phyloP scores from a whole-genome alignment of 2,888 invertebrate genomes.

The Pseudococcus jackbeardsleyi region DNA sequence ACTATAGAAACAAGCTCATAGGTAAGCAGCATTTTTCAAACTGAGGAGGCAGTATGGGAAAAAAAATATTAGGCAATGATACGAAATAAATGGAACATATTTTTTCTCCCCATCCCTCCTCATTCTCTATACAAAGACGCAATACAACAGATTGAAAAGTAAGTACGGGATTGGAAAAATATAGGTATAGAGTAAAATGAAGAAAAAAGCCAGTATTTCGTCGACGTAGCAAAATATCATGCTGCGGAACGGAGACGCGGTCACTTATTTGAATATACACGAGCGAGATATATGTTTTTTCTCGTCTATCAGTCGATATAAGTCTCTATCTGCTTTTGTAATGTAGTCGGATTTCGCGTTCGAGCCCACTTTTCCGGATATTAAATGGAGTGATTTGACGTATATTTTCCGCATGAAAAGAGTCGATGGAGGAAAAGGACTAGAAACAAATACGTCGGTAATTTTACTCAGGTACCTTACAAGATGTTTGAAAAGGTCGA shows the following conservation, averaged over 20 bases:
- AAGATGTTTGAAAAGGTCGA: too few relatives aligned
- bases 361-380: constrained; percentile 29
- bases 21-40: too few relatives aligned
- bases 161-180: background rate
- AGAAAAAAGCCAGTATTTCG: background rate
- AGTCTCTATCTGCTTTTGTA: background rate
- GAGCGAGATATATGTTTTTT: background rate
- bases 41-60: background rate
- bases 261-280: constrained; percentile 35
- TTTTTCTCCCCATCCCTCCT: background rate
- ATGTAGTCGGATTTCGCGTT: background rate
- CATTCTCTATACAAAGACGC: background rate
- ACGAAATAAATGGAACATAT: constrained; percentile 9
- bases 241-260: background rate
- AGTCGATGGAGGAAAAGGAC: background rate
- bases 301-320: background rate
- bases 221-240: background rate
- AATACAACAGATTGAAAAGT: background rate
- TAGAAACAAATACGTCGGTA: background rate
- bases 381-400: background rate
- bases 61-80: background rate
- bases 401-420: constrained; percentile 4
- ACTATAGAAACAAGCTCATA: too few relatives aligned
- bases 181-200: background rate
- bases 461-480: background rate